phyloP scores from a whole-genome alignment of 2,797 vertebrate genomes.

The Sebastes glaucus region DNA sequence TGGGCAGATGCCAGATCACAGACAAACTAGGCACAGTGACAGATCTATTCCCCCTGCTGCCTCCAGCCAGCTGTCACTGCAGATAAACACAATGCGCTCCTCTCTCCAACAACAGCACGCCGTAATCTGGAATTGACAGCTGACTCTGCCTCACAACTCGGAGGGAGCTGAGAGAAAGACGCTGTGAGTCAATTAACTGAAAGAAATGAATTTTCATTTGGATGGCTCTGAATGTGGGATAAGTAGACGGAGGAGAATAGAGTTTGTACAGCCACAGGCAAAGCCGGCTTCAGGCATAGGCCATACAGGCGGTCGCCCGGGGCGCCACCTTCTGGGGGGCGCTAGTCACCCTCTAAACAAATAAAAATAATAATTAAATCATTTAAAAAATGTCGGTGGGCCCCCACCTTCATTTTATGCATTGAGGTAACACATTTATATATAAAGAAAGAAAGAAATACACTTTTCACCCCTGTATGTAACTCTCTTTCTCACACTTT shows the following conservation, averaged over 20 bases:
- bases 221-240: slow-evolving; percentile 30
- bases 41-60: slow-evolving; percentile 71
- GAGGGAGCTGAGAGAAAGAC: slow-evolving; percentile 43
- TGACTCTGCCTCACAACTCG: slow-evolving; percentile 59
- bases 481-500: too few species aligned
- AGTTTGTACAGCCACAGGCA: neutral
- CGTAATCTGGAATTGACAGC: slow-evolving; percentile 75
- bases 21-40: slow-evolving; percentile 73
- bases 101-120: slow-evolving; percentile 62
- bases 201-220: slow-evolving; percentile 52
- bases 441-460: too few species aligned
- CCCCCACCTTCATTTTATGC: too few species aligned
- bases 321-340: too few species aligned
- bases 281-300: too few species aligned
- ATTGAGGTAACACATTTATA: too few species aligned
- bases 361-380: too few species aligned
- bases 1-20: slow-evolving; percentile 69
- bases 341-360: too few species aligned
- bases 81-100: slow-evolving; percentile 73
- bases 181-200: slow-evolving; percentile 66
- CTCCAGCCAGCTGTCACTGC: slow-evolving; percentile 74
- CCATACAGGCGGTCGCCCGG: too few species aligned
- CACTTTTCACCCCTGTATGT: too few species aligned
- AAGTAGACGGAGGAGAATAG: slow-evolving; percentile 17
- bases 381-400: too few species aligned